Evolutionary conservation across 2,797 vertebrate genomes (phyloP).

Genomic region (Hippoglossus hippoglossus): DNA sequence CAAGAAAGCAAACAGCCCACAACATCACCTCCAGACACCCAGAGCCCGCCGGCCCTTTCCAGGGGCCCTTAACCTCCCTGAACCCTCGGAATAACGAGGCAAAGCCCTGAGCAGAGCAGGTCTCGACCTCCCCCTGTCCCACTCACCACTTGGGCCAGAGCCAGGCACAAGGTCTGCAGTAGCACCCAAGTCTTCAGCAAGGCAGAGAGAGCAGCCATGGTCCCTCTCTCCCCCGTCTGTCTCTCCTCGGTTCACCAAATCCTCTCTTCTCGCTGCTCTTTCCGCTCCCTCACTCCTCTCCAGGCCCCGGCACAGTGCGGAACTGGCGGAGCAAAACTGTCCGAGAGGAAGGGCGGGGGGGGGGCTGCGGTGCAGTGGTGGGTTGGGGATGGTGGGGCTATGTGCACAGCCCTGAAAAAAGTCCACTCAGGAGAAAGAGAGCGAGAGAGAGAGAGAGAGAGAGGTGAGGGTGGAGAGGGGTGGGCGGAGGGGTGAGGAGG

Average conservation of each 20-base stretch:
- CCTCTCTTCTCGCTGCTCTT: conserved; percentile 65
- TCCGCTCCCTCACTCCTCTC: conserved; percentile 70
- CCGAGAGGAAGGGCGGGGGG: conserved; percentile 42
- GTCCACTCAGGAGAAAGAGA: conserved; percentile 47
- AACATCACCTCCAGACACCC: conserved; percentile 21
- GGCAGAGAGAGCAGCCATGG: conserved; percentile 84
- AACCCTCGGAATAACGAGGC: conserved; percentile 42
- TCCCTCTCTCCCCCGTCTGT: conserved; percentile 71
- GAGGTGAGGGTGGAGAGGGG: conserved; percentile 53
- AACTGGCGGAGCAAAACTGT: conserved; percentile 62
- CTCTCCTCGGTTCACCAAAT: conserved; percentile 73
- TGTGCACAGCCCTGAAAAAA: conserved; percentile 64
- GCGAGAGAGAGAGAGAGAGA: conserved; percentile 25
- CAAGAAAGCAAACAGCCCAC: conserved; percentile 9
- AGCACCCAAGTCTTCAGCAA: conserved; percentile 83
- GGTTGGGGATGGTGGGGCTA: conserved; percentile 19
- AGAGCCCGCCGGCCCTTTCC: background rate
- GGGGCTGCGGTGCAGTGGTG: background rate
- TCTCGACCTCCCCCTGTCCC: conserved; percentile 51
- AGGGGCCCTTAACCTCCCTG: conserved; percentile 25
- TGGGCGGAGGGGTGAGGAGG: conserved; percentile 53
- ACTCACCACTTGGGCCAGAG: conserved; percentile 96
- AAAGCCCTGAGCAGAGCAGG: conserved; percentile 32
- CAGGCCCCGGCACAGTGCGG: conserved; percentile 64
- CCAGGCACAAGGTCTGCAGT: conserved; percentile 88